Evolutionary conservation across 2,888 invertebrate genomes (phyloP).

Genomic region (Dryococelus australis): DNA sequence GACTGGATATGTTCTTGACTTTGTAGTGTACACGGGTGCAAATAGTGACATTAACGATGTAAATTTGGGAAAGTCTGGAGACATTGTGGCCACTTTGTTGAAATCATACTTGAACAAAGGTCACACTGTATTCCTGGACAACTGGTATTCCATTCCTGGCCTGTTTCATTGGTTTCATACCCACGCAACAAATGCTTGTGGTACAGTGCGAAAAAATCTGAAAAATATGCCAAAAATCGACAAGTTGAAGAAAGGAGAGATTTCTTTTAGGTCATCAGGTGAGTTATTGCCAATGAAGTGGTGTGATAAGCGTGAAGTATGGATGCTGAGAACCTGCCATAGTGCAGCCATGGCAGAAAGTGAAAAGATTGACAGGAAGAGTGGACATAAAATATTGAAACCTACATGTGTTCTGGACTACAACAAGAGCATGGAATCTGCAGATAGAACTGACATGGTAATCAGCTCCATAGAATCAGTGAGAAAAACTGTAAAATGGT

Average conservation of each 20-base stretch:
- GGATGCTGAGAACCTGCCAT: not conserved
- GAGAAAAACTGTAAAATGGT: no score
- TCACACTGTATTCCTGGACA: no score
- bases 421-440: not conserved
- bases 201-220: not conserved
- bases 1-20: no score
- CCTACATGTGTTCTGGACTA: slow-evolving; percentile 10
- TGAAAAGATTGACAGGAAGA: not conserved
- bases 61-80: no score
- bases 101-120: no score
- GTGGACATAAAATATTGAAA: slow-evolving; percentile 10
- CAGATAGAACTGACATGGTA: slow-evolving; percentile 1
- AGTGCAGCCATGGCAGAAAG: not conserved
- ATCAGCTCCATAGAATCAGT: not conserved
- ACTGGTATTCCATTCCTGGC: not conserved
- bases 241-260: not conserved
- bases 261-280: not conserved
- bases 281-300: not conserved
- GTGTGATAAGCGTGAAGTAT: not conserved
- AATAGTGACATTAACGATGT: no score
- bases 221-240: slow-evolving; percentile 1
- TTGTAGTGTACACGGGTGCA: no score
- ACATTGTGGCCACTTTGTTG: no score
- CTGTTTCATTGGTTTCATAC: not conserved
- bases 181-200: not conserved